phyloP scores from a whole-genome alignment of 1,140 invertebrate genomes.

The Drosophila kurseongensis region DNA sequence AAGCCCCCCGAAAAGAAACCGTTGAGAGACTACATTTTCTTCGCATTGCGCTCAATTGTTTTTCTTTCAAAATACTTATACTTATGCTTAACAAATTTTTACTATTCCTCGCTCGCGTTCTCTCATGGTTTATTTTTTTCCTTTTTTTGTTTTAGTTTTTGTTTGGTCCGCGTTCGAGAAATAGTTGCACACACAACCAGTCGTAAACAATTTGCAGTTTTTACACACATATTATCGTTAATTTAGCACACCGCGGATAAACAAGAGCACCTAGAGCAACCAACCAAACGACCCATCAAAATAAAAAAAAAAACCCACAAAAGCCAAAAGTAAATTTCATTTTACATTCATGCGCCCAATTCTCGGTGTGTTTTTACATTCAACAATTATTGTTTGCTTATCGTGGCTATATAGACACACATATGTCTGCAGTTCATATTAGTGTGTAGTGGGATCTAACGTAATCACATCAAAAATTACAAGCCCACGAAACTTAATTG shows the following conservation, averaged over 20 bases:
- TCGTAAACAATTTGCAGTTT: conserved; percentile 72
- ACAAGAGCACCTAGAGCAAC: conserved; percentile 42
- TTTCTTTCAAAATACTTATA: conserved; percentile 60
- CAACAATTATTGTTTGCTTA: conserved; percentile 46
- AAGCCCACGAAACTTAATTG: conserved; percentile 65
- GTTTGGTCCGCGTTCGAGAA: conserved; percentile 41
- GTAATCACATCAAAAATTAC: conserved; percentile 66
- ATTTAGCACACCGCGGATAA: conserved; percentile 61
- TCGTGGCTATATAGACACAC: conserved; percentile 36
- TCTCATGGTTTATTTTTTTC: conserved; percentile 11
- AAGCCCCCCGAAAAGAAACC: conserved; percentile 36
- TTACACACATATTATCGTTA: conserved; percentile 63
- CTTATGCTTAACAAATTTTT: conserved; percentile 64
- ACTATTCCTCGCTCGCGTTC: conserved; percentile 45
- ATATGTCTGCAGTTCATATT: conserved; percentile 20
- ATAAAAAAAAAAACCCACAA: conserved; percentile 27
- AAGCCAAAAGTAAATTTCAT: conserved; percentile 23
- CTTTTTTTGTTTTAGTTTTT: conserved; percentile 29
- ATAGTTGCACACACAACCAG: conserved; percentile 62
- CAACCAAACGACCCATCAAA: conserved; percentile 6
- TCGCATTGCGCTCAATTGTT: conserved; percentile 50
- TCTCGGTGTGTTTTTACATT: conserved; percentile 38
- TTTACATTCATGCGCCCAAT: conserved; percentile 54
- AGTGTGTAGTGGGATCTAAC: conserved; percentile 44
- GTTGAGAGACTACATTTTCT: conserved; percentile 47